These are phyloP conservation scores for Zaprionus camerounensis DNA, from an alignment of 1,140 invertebrate genomes.

Conservation along the genomic window DNA sequence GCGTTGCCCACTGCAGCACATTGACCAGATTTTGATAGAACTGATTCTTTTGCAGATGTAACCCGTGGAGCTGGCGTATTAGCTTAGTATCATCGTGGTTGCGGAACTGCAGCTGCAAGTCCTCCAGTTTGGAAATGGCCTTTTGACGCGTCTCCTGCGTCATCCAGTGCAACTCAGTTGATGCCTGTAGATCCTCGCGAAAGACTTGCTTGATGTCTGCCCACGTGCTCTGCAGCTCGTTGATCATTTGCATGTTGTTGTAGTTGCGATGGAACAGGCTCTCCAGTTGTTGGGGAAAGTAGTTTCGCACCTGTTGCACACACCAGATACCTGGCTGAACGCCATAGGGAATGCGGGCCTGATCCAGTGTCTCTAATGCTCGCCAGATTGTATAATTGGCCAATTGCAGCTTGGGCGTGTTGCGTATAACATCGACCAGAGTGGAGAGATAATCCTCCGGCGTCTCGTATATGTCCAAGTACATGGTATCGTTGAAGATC, in stretches of 20 bases:
- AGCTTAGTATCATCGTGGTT: constrained; percentile 93
- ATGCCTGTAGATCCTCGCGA: constrained; percentile 88
- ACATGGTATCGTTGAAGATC: constrained; percentile 66
- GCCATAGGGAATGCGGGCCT: constrained; percentile 92
- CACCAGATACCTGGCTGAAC: constrained; percentile 90
- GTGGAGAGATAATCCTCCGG: constrained; percentile 83
- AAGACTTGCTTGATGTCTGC: constrained; percentile 87
- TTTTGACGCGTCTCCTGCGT: constrained; percentile 91
- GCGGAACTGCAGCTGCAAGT: constrained; percentile 94
- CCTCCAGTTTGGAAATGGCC: constrained; percentile 92
- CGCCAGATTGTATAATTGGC: constrained; percentile 91
- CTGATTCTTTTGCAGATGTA: constrained; percentile 90
- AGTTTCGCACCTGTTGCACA: constrained; percentile 64
- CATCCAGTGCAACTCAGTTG: constrained; percentile 89
- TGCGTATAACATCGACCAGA: constrained; percentile 84
- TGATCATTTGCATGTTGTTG: constrained; percentile 94
- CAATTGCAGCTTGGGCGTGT: constrained; percentile 85
- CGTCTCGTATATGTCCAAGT: constrained; percentile 70
- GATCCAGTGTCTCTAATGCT: constrained; percentile 93
- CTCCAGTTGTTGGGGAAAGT: constrained; percentile 85
- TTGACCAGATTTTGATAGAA: constrained; percentile 96
- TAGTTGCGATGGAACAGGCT: constrained; percentile 94
- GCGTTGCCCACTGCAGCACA: constrained; percentile 91
- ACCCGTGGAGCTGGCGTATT: constrained; percentile 90
- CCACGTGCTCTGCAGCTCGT: constrained; percentile 88